Base-by-base conservation (phyloP, 1,140 invertebrate species). In the Orussus abietinus region DNA sequence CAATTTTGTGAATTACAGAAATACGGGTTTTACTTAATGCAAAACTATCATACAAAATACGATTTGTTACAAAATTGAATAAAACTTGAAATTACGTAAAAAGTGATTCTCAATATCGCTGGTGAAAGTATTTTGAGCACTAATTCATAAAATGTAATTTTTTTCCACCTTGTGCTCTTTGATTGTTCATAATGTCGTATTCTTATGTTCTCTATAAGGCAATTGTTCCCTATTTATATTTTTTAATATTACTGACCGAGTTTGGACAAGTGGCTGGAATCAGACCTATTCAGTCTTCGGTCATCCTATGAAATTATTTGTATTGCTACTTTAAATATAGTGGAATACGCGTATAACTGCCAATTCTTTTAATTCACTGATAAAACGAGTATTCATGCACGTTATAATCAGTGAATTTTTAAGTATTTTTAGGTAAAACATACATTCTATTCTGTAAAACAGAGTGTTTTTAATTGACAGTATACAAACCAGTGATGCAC, bases 221-320 rank as follows among this genome's bases (percentile, higher is more conserved):
- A n/a, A n/a, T n/a, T n/a, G n/a, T n/a, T n/a, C n/a, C n/a, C n/a
- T n/a, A n/a, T n/a, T n/a, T n/a, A n/a, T n/a, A n/a, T n/a, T n/a
- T n/a, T 25, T 19, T 19, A 15, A 15, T 7, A 19, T 36, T 20
- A 37, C 35, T 20, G 46, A 61, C 48, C 51, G 38, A 57, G 50
- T 58, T 45, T 62, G 63, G 62, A 66, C 59, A 62, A 58, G 59
- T 47, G 21, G 42, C 38, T 49, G 42, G 17, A 44, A 19, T 45
- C 38, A 45, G 39, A 50, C 49, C 42, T 45, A 55, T 51, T 64
- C 63, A 67, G 64, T 66, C 62, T 67, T 62, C 40, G 21, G 26
- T 59, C 47, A 33, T 41, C 28, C 32, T 42, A 18, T 17, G 39
- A 38, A 50, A 44, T n/a, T 37, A 35, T 10, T 48, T 39, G 28